A percentile compares a stretch with the other conserved stretches of the same genome.
Evolutionary conservation across 1,140 invertebrate species (phyloP).

Genomic region (Mizuhopecten yessoensis): DNA sequence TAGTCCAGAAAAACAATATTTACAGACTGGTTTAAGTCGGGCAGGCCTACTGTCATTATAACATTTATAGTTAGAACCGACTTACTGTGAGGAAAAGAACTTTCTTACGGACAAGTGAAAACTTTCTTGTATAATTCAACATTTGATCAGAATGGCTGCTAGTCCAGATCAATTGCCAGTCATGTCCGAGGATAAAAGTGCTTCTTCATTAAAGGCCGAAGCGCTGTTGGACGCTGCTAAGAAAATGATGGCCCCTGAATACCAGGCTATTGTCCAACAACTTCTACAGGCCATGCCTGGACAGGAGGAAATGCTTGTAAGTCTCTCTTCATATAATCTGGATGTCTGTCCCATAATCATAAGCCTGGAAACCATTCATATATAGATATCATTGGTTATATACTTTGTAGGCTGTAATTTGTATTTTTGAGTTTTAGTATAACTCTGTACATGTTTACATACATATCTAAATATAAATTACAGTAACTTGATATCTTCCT

Average conservation of each 20-base stretch:
- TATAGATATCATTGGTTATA: too few species aligned
- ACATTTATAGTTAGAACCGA: neutral
- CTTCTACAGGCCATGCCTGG: slow-evolving; percentile 42
- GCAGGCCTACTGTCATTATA: neutral
- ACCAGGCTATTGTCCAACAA: slow-evolving; percentile 47
- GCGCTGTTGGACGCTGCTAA: slow-evolving; percentile 43
- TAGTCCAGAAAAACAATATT: neutral
- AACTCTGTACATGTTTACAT: too few species aligned
- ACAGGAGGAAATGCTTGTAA: slow-evolving; percentile 46
- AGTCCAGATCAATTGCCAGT: neutral
- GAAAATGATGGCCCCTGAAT: slow-evolving; percentile 51
- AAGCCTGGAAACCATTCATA: too few species aligned
- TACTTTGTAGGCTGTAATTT: too few species aligned
- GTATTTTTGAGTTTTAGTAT: too few species aligned
- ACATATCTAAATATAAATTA: too few species aligned
- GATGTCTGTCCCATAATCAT: too few species aligned
- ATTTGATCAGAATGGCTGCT: neutral
- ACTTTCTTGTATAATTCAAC: neutral
- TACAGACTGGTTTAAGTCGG: neutral
- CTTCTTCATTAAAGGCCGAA: neutral
- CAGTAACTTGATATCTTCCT: too few species aligned
- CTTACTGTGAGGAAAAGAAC: neutral
- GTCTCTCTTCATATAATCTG: too few species aligned
- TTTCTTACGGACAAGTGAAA: neutral
- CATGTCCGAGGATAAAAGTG: neutral